Percentiles rank a stretch among this genome's conserved stretches.
Evolutionary conservation across 1,140 invertebrate genomes (phyloP).

Genomic region (Bradysia coprophila): DNA sequence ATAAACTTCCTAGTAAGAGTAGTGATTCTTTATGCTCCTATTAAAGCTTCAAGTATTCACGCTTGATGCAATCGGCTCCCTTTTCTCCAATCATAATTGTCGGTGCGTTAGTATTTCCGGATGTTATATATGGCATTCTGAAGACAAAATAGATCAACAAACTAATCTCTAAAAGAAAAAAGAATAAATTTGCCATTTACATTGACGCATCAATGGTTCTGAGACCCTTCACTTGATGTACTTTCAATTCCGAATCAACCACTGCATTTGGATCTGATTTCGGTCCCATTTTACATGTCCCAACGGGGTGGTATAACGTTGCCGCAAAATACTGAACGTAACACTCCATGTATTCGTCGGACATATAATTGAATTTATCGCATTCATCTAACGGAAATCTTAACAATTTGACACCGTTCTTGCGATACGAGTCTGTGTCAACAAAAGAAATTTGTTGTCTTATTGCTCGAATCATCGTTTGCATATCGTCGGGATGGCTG

Average conservation of each 20-base stretch:
- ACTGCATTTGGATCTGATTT: slow-evolving; percentile 28
- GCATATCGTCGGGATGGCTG: slow-evolving; percentile 22
- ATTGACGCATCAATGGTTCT: neutral
- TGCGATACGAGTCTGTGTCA: slow-evolving; percentile 5
- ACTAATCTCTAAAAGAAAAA: too few species aligned
- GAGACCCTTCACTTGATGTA: slow-evolving; percentile 10
- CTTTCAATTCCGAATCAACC: slow-evolving; percentile 30
- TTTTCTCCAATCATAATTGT: slow-evolving; percentile 34
- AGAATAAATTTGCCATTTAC: too few species aligned
- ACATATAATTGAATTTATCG: slow-evolving; percentile 10
- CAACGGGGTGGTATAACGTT: slow-evolving; percentile 36
- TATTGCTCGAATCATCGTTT: slow-evolving; percentile 14
- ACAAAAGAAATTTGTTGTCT: slow-evolving; percentile 5
- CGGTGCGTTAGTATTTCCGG: slow-evolving; percentile 3
- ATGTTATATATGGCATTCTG: slow-evolving; percentile 2
- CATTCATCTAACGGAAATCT: slow-evolving; percentile 20
- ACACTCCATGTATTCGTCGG: slow-evolving; percentile 38
- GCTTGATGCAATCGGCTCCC: slow-evolving; percentile 28
- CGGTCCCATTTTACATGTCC: slow-evolving; percentile 47
- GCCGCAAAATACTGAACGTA: slow-evolving; percentile 27
- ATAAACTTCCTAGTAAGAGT: too few species aligned
- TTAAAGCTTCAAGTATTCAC: slow-evolving; percentile 13
- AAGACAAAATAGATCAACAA: too few species aligned
- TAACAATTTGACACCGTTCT: slow-evolving; percentile 12
- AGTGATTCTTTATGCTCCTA: too few species aligned